Evolutionary conservation across 1,140 invertebrate genomes (phyloP), one percentile per base, ranked within the genome.

Genomic region (Heliconius nattereri): DNA sequence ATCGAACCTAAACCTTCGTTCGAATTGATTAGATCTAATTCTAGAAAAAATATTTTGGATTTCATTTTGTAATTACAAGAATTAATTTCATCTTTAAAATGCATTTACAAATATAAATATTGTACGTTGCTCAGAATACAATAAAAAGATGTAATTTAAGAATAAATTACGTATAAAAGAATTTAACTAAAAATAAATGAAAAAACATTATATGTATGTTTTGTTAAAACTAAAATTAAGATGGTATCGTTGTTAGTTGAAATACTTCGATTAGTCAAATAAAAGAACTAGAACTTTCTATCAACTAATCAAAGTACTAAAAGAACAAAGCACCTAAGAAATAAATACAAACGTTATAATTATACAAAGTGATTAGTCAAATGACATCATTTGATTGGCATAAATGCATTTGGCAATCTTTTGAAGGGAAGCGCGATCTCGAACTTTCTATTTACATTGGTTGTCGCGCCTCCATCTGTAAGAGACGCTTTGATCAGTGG

Each of bases 401-500:
- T 79, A 79, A 79, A 75, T 76, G 78, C 73, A 73, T 79, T 76
- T 76, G 73, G 78, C 78, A 72, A 75, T 76, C 70, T 79, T 60
- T 52, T 20, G 49, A 52, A 52, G 19, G 49, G 49, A 57, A 57
- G 20, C n/a, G 54, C 54, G 54, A 54, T 45, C 13, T 52, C 49
- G 16, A 52, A 19, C 19, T 52, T 6, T 20, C 78, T 88, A 91
- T 91, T 86, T 91, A 91, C 89, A 89, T 88, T 86, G 87, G 86
- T 89, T 57, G 35, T 75, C 74, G 26, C 74, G 85, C 85, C 82
- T 66, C 77, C 75, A 85, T 85, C 90, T 92, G 90, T 73, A 92
- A 91, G 78, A 83, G 19, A 52, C 6, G 49, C 19, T 20, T 20
- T 2, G 49, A 20, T 52, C 49, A 52, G 49, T 20, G 19, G 16